phyloP scores from a whole-genome alignment of 2,797 vertebrate species.

The Sebastolobus altivelis region DNA sequence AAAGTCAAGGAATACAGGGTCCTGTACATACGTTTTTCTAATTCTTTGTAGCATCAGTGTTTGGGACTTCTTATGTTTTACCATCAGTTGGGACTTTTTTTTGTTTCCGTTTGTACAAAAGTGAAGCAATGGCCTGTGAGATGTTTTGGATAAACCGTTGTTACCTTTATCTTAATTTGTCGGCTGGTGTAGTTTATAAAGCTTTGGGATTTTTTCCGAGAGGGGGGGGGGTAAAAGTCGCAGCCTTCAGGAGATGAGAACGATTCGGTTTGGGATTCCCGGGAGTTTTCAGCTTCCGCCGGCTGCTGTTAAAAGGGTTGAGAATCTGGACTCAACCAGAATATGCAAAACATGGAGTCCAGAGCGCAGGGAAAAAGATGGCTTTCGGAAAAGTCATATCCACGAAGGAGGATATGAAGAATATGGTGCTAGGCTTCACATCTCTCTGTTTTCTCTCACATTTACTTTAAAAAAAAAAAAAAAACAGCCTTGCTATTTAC shows the following conservation, averaged over 20 bases:
- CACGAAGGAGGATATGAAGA: slow-evolving; percentile 46
- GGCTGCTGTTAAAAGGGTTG: slow-evolving; percentile 44
- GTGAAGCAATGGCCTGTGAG: slow-evolving; percentile 75
- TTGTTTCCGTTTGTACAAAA: slow-evolving; percentile 73
- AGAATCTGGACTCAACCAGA: slow-evolving; percentile 66
- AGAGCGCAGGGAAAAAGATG: neutral
- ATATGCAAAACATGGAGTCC: slow-evolving; percentile 77
- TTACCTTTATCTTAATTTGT: slow-evolving; percentile 76
- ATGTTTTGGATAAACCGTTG: slow-evolving; percentile 84
- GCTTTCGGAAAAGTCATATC: slow-evolving; percentile 34
- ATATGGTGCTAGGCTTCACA: slow-evolving; percentile 80
- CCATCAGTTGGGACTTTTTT: slow-evolving; percentile 83
- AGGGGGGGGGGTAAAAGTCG: slow-evolving; percentile 81
- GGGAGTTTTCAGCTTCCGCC: neutral
- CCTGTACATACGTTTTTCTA: slow-evolving; percentile 96
- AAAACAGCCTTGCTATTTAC: slow-evolving; percentile 85
- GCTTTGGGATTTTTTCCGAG: slow-evolving; percentile 81
- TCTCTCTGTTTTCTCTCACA: slow-evolving; percentile 68
- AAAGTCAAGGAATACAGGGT: slow-evolving; percentile 96
- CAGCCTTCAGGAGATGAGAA: slow-evolving; percentile 73
- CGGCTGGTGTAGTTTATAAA: slow-evolving; percentile 88
- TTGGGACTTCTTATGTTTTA: slow-evolving; percentile 81
- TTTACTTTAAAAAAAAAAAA: slow-evolving; percentile 78
- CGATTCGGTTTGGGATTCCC: slow-evolving; percentile 1
- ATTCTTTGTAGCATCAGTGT: slow-evolving; percentile 98